Evolutionary conservation across 2,797 vertebrate species (phyloP).

Genomic region (Pristis pectinata): DNA sequence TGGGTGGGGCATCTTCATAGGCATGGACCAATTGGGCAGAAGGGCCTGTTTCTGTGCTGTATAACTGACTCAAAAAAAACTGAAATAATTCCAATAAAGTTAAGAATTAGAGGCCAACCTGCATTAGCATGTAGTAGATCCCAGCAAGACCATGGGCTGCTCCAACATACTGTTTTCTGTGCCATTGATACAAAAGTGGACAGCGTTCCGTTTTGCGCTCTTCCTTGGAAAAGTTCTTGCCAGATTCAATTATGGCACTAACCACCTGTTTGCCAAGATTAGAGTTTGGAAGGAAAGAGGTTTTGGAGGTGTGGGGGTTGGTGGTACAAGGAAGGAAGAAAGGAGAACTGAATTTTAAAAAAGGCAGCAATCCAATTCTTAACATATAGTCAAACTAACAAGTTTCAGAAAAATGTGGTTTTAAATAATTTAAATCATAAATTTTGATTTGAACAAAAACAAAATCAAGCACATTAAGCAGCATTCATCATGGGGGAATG

Average conservation of each 20-base stretch:
- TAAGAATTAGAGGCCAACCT: conserved; percentile 58
- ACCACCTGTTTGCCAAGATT: conserved; percentile 64
- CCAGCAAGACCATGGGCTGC: conserved; percentile 89
- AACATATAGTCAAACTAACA: neutral
- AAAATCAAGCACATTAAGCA: neutral
- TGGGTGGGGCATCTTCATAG: too few species aligned
- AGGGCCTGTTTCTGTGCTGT: too few species aligned
- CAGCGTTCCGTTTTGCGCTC: conserved; percentile 85
- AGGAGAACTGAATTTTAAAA: neutral
- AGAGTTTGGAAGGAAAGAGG: too few species aligned
- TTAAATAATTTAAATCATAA: neutral
- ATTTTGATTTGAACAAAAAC: neutral
- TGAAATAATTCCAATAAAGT: neutral
- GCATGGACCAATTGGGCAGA: too few species aligned
- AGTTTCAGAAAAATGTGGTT: neutral
- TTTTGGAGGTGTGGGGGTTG: too few species aligned
- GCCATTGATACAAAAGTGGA: conserved; percentile 92
- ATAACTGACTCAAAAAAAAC: neutral
- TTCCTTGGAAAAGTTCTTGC: conserved; percentile 76
- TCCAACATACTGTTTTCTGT: conserved; percentile 89
- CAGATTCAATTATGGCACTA: conserved; percentile 77
- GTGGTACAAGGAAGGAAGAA: neutral
- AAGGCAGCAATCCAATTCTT: neutral
- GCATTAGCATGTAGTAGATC: conserved; percentile 88
- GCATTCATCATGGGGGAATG: neutral